A percentile compares a stretch with the other conserved stretches of the same genome.
Evolutionary conservation across 2,113 vertebrate species (phyloP).

Genomic region (human (Homo sapiens)): GRCh38 chrX:100278001-100278500

Average conservation of each 20-base stretch:
- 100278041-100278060: conserved; percentile 72
- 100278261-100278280: background rate
- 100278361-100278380: background rate
- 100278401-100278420: background rate
- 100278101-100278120: conserved; percentile 25
- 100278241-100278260: background rate
- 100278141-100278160: conserved; percentile 21
- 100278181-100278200: conserved; percentile 9
- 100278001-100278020: conserved; percentile 82
- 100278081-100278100: background rate
- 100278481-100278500: background rate
- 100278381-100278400: background rate
- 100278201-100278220: background rate
- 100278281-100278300: background rate
- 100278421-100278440: background rate
- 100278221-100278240: conserved; percentile 1
- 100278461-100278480: background rate
- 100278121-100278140: conserved; percentile 23
- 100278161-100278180: background rate
- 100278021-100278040: conserved; percentile 72
- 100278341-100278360: background rate
- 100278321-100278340: background rate
- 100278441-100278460: background rate
- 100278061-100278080: conserved; percentile 60
- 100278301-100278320: background rate